These are phyloP conservation scores for Zonitis immaculata DNA, from an alignment of 2,888 invertebrate species.

Conservation along the genomic window DNA sequence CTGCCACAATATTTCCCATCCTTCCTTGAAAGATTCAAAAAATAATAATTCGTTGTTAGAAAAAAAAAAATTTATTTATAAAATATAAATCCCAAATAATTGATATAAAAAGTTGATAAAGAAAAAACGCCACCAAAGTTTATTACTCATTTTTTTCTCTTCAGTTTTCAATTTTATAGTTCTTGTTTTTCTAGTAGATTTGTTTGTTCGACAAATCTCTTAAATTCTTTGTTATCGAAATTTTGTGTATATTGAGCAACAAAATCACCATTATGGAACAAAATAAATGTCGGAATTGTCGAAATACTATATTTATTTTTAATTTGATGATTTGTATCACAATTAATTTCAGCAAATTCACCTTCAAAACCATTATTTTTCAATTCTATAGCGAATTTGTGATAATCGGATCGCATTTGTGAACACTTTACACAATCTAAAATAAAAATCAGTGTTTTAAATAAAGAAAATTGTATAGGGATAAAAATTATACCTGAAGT, in stretches of 20 bases:
- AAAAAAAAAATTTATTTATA: not conserved
- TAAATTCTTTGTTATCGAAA: constrained; percentile 54
- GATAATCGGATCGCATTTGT: constrained; percentile 63
- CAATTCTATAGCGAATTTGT: constrained; percentile 53
- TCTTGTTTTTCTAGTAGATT: constrained; percentile 31
- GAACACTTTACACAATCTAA: constrained; percentile 72
- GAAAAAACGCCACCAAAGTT: too few relatives aligned
- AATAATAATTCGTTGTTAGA: not conserved
- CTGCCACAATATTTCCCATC: too few relatives aligned
- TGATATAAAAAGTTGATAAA: too few relatives aligned
- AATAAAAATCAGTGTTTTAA: too few relatives aligned
- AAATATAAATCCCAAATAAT: not conserved
- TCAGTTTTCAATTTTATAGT: constrained; percentile 27
- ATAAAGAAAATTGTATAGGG: too few relatives aligned
- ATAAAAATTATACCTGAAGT: not conserved
- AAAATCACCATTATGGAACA: constrained; percentile 54
- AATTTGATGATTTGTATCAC: constrained; percentile 57
- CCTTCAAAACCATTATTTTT: constrained; percentile 44
- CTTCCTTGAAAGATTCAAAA: too few relatives aligned
- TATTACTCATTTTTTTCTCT: not conserved
- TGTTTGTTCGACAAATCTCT: constrained; percentile 49
- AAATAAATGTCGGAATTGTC: constrained; percentile 65
- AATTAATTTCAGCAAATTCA: constrained; percentile 60
- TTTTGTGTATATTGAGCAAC: constrained; percentile 57
- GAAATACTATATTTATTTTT: constrained; percentile 58